A percentile compares a stretch with the other conserved stretches of the same genome.
These are phyloP conservation scores for Cryptotermes secundus DNA, from an alignment of 1,140 invertebrate species.

Conservation along the genomic window DNA sequence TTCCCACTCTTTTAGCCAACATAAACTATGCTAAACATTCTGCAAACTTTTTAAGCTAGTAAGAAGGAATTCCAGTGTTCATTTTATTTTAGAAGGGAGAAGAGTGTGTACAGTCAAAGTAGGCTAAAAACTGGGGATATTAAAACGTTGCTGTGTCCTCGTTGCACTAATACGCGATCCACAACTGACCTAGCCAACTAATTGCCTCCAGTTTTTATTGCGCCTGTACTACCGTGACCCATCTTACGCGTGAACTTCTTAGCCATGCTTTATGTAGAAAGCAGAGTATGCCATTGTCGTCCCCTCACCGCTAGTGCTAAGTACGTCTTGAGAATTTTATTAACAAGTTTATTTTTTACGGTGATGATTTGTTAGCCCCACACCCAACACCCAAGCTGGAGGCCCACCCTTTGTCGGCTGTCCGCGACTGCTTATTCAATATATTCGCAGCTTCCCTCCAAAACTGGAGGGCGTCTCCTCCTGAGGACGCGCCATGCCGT, in stretches of 20 bases:
- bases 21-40: slow-evolving; percentile 26
- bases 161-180: not conserved
- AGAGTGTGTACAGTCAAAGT: not conserved
- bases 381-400: no score
- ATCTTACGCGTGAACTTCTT: not conserved
- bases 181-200: not conserved
- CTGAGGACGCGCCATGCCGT: no score
- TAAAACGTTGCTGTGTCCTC: not conserved
- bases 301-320: no score
- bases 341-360: no score
- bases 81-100: not conserved
- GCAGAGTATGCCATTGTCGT: no score
- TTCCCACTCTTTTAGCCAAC: not conserved
- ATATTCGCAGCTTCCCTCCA: no score
- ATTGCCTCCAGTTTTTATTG: not conserved
- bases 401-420: no score
- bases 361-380: no score
- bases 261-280: no score
- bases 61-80: not conserved
- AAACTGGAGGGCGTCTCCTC: no score
- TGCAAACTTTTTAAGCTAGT: not conserved
- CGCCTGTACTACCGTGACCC: not conserved
- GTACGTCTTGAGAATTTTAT: no score
- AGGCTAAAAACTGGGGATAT: not conserved
- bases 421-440: no score